Percentiles rank a stretch among this genome's conserved stretches.
Conservation (phyloP, 1,140 invertebrate species). For the Hydropsyche tenuis region DNA sequence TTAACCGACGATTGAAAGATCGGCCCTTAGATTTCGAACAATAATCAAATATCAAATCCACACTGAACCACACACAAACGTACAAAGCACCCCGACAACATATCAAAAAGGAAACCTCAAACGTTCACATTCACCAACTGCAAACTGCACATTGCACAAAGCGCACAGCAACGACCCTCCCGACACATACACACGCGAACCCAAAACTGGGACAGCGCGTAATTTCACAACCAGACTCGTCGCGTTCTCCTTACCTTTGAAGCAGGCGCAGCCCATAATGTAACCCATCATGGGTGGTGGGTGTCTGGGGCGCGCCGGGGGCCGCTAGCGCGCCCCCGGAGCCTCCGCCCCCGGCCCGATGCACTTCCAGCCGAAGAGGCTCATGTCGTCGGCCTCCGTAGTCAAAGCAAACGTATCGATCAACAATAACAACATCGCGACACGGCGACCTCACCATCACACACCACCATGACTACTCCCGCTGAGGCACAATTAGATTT, state of each 20-base stretch:
- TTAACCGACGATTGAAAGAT: too few relatives aligned
- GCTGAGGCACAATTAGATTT: neutral
- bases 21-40: too few relatives aligned
- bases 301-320: constrained; percentile 54
- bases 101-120: too few relatives aligned
- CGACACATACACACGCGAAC: too few relatives aligned
- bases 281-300: constrained; percentile 78
- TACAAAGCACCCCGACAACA: too few relatives aligned
- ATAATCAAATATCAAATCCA: too few relatives aligned
- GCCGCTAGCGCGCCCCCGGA: constrained; percentile 55
- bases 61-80: too few relatives aligned
- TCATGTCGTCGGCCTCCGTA: constrained; percentile 48
- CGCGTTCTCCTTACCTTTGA: constrained; percentile 71
- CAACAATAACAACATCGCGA: constrained; percentile 19
- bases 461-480: neutral
- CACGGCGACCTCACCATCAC: neutral
- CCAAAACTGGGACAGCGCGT: too few relatives aligned
- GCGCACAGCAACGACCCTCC: too few relatives aligned
- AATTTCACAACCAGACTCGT: too few relatives aligned
- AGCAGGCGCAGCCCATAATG: constrained; percentile 88
- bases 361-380: constrained; percentile 51
- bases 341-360: constrained; percentile 57
- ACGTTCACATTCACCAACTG: too few relatives aligned
- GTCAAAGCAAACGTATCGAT: constrained; percentile 36
- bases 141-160: too few relatives aligned